Conservation (phyloP, 2,888 invertebrate species). For the Brachyptera putata region DNA sequence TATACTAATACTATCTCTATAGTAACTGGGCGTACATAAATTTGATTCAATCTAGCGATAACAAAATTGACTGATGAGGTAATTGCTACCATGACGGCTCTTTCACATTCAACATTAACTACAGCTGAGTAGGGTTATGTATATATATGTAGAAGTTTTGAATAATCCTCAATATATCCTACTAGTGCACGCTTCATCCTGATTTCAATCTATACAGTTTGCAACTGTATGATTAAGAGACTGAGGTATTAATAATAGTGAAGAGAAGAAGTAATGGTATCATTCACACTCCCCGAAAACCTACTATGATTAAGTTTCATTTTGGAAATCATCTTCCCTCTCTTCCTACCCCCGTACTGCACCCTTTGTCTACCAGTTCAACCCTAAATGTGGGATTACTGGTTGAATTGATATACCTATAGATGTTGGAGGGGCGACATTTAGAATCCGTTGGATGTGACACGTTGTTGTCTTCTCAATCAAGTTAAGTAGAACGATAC, state of each 20-base stretch:
- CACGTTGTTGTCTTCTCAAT: too few relatives aligned
- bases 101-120: conserved; percentile 2
- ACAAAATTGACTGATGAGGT: conserved; percentile 15
- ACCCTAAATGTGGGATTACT: too few relatives aligned
- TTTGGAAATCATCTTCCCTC: too few relatives aligned
- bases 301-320: background rate
- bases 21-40: background rate
- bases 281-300: conserved; percentile 25
- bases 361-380: too few relatives aligned
- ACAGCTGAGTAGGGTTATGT: too few relatives aligned
- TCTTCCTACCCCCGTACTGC: background rate
- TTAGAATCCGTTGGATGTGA: background rate
- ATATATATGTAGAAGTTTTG: conserved; percentile 7
- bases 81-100: conserved; percentile 11
- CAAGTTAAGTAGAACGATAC: too few relatives aligned
- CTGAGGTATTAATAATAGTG: background rate
- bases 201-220: conserved; percentile 19
- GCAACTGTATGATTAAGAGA: background rate
- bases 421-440: conserved; percentile 15
- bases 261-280: conserved; percentile 28
- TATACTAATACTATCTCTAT: too few relatives aligned
- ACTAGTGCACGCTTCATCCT: conserved; percentile 19
- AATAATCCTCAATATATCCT: conserved; percentile 3
- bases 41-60: conserved; percentile 15
- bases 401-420: background rate